These are phyloP conservation scores for Stigmatopora argus DNA, from an alignment of 2,113 vertebrate species.

Conservation along the genomic window DNA sequence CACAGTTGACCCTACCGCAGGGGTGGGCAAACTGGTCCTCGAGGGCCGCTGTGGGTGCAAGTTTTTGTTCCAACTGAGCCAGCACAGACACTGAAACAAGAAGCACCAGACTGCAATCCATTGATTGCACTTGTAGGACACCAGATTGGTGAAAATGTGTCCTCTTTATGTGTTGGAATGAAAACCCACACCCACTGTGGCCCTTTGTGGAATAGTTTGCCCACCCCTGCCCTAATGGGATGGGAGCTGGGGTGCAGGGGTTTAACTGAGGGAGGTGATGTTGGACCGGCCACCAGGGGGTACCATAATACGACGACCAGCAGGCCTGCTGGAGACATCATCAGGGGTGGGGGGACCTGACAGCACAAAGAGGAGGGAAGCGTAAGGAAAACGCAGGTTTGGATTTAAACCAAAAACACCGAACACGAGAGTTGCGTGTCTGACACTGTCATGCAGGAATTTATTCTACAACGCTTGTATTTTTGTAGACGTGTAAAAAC, in stretches of 20 bases:
- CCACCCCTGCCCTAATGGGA: too few relatives aligned
- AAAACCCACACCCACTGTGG: too few relatives aligned
- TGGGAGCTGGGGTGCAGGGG: not conserved
- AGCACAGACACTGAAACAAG: too few relatives aligned
- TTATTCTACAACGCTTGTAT: not conserved
- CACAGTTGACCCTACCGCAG: slow-evolving; percentile 17
- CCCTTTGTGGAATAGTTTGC: too few relatives aligned
- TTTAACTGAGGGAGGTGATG: slow-evolving; percentile 96
- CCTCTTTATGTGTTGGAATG: too few relatives aligned
- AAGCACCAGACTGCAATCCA: too few relatives aligned
- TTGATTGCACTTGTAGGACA: too few relatives aligned
- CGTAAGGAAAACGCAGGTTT: too few relatives aligned
- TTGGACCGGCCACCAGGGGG: slow-evolving; percentile 96
- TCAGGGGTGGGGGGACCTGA: slow-evolving; percentile 72
- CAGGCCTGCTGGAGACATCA: slow-evolving; percentile 77
- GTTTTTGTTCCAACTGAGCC: too few relatives aligned
- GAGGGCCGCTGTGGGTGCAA: too few relatives aligned
- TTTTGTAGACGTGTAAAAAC: not conserved
- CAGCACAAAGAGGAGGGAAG: slow-evolving; percentile 16
- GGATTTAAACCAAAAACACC: not conserved
- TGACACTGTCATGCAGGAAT: not conserved
- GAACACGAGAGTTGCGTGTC: not conserved
- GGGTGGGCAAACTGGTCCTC: not conserved
- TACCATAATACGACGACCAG: slow-evolving; percentile 88
- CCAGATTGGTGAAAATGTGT: too few relatives aligned